These are phyloP conservation scores for Ginglymostoma cirratum DNA, from an alignment of 2,113 vertebrate species.

Conservation along the genomic window DNA sequence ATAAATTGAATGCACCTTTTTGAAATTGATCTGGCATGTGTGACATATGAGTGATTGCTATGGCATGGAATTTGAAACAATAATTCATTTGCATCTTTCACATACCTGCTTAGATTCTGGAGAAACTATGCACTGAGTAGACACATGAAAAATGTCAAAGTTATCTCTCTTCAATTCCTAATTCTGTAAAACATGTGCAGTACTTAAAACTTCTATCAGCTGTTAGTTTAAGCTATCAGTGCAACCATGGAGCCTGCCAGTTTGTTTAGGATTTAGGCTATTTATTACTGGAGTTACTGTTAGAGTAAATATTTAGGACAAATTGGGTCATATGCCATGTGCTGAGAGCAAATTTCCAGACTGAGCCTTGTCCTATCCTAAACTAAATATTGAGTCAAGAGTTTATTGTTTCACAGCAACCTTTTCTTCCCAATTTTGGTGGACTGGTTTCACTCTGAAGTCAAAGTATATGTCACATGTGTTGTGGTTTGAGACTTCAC, in stretches of 20 bases:
- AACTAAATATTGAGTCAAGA: not conserved
- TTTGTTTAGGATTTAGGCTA: not conserved
- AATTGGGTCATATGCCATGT: not conserved
- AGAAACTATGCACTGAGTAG: not conserved
- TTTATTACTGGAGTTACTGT: not conserved
- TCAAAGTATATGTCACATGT: not conserved
- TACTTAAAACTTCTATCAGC: not conserved
- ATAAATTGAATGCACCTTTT: not conserved
- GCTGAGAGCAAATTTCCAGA: not conserved
- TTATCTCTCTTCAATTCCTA: not conserved
- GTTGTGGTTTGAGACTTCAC: not conserved
- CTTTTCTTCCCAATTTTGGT: not conserved
- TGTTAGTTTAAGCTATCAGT: not conserved
- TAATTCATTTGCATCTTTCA: not conserved
- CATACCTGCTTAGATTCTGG: not conserved
- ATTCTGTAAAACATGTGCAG: not conserved
- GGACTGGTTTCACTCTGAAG: not conserved
- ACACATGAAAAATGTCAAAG: not conserved
- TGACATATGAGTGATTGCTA: not conserved
- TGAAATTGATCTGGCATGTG: not conserved
- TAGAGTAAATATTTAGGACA: not conserved
- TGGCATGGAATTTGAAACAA: not conserved
- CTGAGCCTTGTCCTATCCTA: not conserved
- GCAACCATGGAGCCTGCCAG: not conserved
- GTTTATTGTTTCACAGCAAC: not conserved